These are phyloP conservation scores for Drosophila murphyi DNA, from an alignment of 1,140 invertebrate species.

Conservation along the genomic window DNA sequence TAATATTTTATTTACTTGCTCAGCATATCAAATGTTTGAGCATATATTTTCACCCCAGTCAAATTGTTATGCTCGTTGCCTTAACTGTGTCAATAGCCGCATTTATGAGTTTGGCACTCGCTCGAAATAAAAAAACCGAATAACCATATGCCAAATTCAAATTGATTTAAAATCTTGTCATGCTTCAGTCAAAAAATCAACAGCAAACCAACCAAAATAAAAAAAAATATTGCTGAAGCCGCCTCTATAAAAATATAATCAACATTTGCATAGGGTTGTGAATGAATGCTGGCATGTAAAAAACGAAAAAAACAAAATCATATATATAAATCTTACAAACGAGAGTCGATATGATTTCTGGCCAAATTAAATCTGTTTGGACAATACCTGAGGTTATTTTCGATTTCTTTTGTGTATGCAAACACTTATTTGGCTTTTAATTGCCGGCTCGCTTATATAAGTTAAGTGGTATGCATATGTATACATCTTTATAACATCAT, in stretches of 20 bases:
- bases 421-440: constrained; percentile 76
- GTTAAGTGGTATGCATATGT: constrained; percentile 21
- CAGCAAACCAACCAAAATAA: constrained; percentile 32
- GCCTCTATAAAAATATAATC: constrained; percentile 23
- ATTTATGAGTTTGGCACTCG: constrained; percentile 69
- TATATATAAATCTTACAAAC: constrained; percentile 16
- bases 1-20: constrained; percentile 7
- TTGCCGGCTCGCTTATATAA: constrained; percentile 61
- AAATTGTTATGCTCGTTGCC: constrained; percentile 57
- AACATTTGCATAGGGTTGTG: constrained; percentile 72
- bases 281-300: constrained; percentile 52
- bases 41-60: constrained; percentile 52
- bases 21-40: constrained; percentile 11
- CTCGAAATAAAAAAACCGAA: constrained; percentile 8
- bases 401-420: constrained; percentile 56
- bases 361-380: constrained; percentile 11
- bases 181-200: constrained; percentile 71
- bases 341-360: constrained; percentile 52
- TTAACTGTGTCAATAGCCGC: constrained; percentile 77
- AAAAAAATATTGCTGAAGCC: constrained; percentile 38
- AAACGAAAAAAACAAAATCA: neutral
- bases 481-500: constrained; percentile 35
- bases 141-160: constrained; percentile 51
- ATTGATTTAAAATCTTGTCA: constrained; percentile 81
- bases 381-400: constrained; percentile 56